Evolutionary conservation across 2,113 vertebrate species (phyloP).

Genomic region (Pteropus alecto): DNA sequence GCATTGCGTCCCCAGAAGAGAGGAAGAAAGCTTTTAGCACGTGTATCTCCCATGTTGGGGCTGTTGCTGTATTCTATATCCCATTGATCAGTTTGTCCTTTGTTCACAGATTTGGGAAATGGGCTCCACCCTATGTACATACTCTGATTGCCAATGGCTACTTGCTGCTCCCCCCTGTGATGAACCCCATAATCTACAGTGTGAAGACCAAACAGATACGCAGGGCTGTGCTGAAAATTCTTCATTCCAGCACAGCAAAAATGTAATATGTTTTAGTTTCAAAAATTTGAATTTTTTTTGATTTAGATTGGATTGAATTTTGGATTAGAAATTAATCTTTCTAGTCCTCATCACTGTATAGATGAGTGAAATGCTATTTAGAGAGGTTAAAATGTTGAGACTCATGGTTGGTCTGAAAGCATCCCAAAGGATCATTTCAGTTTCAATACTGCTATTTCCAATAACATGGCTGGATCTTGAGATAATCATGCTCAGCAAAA

Average conservation of each 20-base stretch:
- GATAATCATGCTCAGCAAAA: too few relatives aligned
- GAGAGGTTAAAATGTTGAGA: background rate
- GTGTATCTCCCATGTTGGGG: conserved; percentile 47
- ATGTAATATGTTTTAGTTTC: background rate
- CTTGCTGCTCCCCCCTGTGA: conserved; percentile 23
- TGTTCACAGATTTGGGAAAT: conserved; percentile 50
- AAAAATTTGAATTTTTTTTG: background rate
- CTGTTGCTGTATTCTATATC: conserved; percentile 37
- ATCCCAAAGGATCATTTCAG: too few relatives aligned
- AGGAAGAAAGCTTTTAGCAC: conserved; percentile 43
- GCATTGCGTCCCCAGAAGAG: conserved; percentile 28
- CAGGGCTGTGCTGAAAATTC: conserved; percentile 49
- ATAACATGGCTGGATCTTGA: too few relatives aligned
- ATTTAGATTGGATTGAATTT: background rate
- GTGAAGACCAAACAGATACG: conserved; percentile 78
- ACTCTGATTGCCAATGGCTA: conserved; percentile 34
- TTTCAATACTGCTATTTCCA: too few relatives aligned
- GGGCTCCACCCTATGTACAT: background rate
- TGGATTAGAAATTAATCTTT: background rate
- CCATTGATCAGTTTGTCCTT: conserved; percentile 39
- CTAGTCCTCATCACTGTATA: background rate
- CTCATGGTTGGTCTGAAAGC: background rate
- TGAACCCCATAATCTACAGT: conserved; percentile 78
- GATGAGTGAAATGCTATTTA: background rate
- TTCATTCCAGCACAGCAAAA: background rate